Percentiles rank a stretch among this genome's conserved stretches.
Evolutionary conservation across 2,888 invertebrate genomes (phyloP).

Genomic region (Acleris laterana): DNA sequence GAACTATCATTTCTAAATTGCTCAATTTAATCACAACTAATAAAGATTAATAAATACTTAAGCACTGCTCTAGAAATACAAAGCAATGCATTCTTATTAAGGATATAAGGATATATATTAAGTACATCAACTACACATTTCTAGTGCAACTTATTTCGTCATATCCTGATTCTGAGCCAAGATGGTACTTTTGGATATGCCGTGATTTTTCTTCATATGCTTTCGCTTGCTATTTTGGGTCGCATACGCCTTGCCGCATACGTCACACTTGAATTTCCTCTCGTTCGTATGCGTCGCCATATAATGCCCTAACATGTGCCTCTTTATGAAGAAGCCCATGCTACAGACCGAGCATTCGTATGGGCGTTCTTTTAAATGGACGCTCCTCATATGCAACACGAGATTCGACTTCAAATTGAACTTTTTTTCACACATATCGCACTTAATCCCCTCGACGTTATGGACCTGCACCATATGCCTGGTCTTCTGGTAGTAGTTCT

Average conservation of each 20-base stretch:
- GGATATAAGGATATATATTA: background rate
- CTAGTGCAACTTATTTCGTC: slow-evolving; percentile 40
- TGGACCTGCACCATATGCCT: slow-evolving; percentile 77
- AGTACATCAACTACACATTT: background rate
- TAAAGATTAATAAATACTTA: too few relatives aligned
- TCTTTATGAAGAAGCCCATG: slow-evolving; percentile 76
- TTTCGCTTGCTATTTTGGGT: slow-evolving; percentile 73
- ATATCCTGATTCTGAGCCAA: slow-evolving; percentile 41
- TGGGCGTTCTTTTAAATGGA: slow-evolving; percentile 73
- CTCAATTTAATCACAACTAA: too few relatives aligned
- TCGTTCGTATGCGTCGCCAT: slow-evolving; percentile 79
- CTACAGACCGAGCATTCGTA: slow-evolving; percentile 75
- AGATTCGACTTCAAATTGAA: slow-evolving; percentile 75
- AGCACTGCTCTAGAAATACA: too few relatives aligned
- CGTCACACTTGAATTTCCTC: slow-evolving; percentile 83
- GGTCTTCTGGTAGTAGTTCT: slow-evolving; percentile 77
- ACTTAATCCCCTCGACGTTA: slow-evolving; percentile 73
- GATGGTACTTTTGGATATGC: slow-evolving; percentile 51
- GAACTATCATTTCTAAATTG: too few relatives aligned
- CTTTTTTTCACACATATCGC: slow-evolving; percentile 72
- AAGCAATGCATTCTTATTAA: background rate
- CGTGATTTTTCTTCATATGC: slow-evolving; percentile 78
- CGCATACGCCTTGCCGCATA: slow-evolving; percentile 84
- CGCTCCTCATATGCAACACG: slow-evolving; percentile 71
- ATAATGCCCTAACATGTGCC: slow-evolving; percentile 79